A percentile compares a stretch with the other conserved stretches of the same genome.
These are phyloP conservation scores for Lithobates sylvaticus DNA, from an alignment of 2,797 vertebrate genomes.

Conservation along the genomic window DNA sequence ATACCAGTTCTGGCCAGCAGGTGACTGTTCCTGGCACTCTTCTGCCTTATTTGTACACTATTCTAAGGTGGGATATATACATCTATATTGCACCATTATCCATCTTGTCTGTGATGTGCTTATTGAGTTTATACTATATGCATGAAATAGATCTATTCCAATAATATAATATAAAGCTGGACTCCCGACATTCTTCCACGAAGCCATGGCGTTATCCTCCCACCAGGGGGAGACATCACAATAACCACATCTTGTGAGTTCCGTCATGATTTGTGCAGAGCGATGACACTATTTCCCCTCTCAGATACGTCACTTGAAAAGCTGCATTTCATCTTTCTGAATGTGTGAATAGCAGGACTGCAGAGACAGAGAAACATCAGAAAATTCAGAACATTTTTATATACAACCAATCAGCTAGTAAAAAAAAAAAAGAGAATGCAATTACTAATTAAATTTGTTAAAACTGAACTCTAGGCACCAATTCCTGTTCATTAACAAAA, in stretches of 20 bases:
- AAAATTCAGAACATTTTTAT: background rate
- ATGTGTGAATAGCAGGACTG: constrained; percentile 81
- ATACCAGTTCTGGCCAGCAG: background rate
- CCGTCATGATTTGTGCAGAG: too few relatives aligned
- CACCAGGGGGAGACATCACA: background rate
- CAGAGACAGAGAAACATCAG: constrained; percentile 5
- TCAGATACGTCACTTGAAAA: constrained; percentile 54
- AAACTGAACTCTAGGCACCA: too few relatives aligned
- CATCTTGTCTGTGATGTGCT: background rate
- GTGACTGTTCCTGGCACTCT: background rate
- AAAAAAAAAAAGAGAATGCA: too few relatives aligned
- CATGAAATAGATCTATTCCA: background rate
- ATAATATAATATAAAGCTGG: background rate
- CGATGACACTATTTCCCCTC: background rate
- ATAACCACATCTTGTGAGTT: too few relatives aligned
- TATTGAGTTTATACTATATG: background rate
- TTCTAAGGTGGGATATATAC: background rate
- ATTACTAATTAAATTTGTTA: too few relatives aligned
- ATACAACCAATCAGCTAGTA: too few relatives aligned
- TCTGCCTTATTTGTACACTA: background rate
- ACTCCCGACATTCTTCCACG: background rate
- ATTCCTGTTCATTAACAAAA: too few relatives aligned
- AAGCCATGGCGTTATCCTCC: background rate
- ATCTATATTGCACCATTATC: background rate
- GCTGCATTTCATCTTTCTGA: constrained; percentile 71